Base-by-base conservation (phyloP, 2,888 invertebrate species). In the Lapara coniferarum region DNA sequence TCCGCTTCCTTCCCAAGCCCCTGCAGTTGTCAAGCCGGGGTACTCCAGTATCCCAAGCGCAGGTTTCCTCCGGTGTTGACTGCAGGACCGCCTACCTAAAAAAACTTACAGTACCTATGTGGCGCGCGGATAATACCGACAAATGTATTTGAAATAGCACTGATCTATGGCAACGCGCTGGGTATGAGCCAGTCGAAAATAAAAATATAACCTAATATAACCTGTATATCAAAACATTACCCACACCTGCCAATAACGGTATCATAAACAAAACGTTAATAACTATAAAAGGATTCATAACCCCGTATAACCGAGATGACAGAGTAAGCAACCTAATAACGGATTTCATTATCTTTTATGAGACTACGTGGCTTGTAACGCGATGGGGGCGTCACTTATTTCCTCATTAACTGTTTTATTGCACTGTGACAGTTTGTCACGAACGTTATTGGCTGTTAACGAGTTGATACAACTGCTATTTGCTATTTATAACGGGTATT, bases 301-400 rank as follows among this genome's bases (percentile, higher is more conserved):
- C 66, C 46, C 56, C 44, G 25, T 66, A 19, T 57, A 55, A 56
- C 51, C 19, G 49, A 12, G 66, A 57, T 14, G 51, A 51, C 57
- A 51, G 56, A 19, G 49, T 66, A 49, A 52, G 51, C 63, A 44
- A 66, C 57, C 49, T 66, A 66, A 66, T 57, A 85, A 82, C 80
- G 77, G 81, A 79, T 86, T 85, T 87, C 82, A 87, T 87, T 85
- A 85, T 83, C 81, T 81, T 83, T 84, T 85, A 87, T 78, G 82
- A 81, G 73, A 59, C 70, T 73, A 79, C 81, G 79, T 77, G 77
- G 76, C 74, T 73, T 73, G 77, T 37, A 53, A 16, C 66, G 53
- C 49, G 66, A 66, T 66, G 70, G 63, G 46, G 67, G 67, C 66
- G 46, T 30, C 52, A 63, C 66, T 69, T 59, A 79, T 75, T 75